Percentiles rank a stretch among this genome's conserved stretches.
Conservation (phyloP, 2,888 invertebrate species). For the Adineta ricciae region DNA sequence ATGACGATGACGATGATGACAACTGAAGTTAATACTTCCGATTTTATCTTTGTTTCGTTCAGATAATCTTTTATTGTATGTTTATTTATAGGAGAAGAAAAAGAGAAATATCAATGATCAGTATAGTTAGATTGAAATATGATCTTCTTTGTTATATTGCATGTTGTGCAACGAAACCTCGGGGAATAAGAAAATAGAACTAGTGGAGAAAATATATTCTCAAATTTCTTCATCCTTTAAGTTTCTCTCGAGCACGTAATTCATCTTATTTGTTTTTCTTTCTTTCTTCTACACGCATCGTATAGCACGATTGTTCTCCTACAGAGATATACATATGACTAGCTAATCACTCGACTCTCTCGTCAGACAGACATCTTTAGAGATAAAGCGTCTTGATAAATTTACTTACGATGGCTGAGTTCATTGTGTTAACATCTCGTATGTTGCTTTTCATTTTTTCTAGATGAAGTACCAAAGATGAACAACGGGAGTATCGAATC, state of each 20-base stretch:
- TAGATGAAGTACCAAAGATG: background rate
- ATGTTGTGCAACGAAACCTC: background rate
- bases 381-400: background rate
- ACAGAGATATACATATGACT: background rate
- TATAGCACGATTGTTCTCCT: background rate
- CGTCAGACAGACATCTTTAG: background rate
- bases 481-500: background rate
- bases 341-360: background rate
- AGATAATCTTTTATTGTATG: background rate
- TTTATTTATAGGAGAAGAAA: background rate
- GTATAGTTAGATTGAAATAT: background rate
- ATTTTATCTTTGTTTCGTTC: background rate
- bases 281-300: background rate
- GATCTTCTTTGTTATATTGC: background rate
- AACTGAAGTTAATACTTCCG: background rate
- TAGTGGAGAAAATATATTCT: background rate
- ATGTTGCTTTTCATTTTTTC: background rate
- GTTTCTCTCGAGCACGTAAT: background rate
- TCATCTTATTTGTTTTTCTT: background rate
- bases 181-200: background rate
- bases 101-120: background rate
- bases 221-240: background rate
- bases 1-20: constrained; percentile 38
- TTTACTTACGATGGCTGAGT: background rate
- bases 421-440: background rate